Evolutionary conservation across 2,888 invertebrate genomes (phyloP).

Genomic region (Perithous albicinctus): DNA sequence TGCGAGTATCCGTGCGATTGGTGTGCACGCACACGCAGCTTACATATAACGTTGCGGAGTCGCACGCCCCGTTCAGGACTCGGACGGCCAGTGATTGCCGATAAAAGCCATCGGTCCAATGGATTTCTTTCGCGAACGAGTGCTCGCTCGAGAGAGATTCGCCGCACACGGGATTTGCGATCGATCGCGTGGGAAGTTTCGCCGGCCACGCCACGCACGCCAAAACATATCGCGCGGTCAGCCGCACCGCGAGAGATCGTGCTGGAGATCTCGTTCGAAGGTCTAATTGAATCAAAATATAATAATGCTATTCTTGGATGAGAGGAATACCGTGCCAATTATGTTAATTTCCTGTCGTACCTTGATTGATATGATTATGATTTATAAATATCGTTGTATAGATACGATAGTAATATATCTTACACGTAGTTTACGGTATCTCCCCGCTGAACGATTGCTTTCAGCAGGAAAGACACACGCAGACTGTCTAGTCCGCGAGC

Average conservation of each 20-base stretch:
- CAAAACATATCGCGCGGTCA: conserved; percentile 23
- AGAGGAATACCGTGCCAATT: conserved; percentile 48
- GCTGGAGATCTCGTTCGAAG: conserved; percentile 43
- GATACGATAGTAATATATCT: conserved; percentile 27
- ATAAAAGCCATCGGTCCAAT: conserved; percentile 39
- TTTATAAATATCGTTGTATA: conserved; percentile 37
- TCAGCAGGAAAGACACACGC: conserved; percentile 62
- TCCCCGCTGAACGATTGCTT: conserved; percentile 60
- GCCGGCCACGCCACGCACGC: neutral
- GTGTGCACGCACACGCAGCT: neutral
- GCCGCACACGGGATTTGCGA: conserved; percentile 6
- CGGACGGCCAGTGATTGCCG: conserved; percentile 19
- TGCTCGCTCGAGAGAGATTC: conserved; percentile 2
- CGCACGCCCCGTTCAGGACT: neutral
- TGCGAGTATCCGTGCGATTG: neutral
- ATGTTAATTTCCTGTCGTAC: conserved; percentile 54
- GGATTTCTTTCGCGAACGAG: conserved; percentile 13
- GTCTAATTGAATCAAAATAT: conserved; percentile 63
- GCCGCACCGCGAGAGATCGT: conserved; percentile 19
- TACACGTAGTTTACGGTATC: conserved; percentile 51
- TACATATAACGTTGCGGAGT: neutral
- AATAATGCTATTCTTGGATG: conserved; percentile 49
- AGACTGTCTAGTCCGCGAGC: conserved; percentile 39
- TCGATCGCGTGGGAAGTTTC: conserved; percentile 58
- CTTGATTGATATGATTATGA: conserved; percentile 62